Base-by-base conservation (phyloP, 2,797 vertebrate species). In the Galaxias olidus region DNA sequence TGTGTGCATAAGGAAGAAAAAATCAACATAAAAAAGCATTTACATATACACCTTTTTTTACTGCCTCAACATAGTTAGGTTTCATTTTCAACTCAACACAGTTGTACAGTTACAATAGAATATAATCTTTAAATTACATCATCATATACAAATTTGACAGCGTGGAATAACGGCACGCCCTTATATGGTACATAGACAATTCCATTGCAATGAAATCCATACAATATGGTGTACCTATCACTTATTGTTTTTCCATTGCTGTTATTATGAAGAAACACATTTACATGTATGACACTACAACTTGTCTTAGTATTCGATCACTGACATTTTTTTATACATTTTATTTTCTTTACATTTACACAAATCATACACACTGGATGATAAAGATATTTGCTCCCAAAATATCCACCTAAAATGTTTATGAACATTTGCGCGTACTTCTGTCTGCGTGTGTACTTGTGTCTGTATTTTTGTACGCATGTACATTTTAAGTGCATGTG, bases 61-160 rank as follows among this genome's bases (percentile, higher is more conserved):
- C 87, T 89, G 87, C 85, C 86, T 90, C 85, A 90, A 89, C 84
- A 59, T 88, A 88, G 86, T 91, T 85, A 89, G 88, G 81, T 85
- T 84, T 91, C 76, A 73, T 86, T 87, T 63, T 87, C 87, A 91
- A 90, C 90, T 89, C 89, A 89, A 92, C 90, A 93, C 89, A 91
- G 88, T 92, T 91, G 88, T 91, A 93, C 92, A 92, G 89, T 88
- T 92, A 93, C 91, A 90, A 90, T 90, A 92, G 87, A 91, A 92
- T 91, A 91, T 91, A 88, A 88, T 91, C 86, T 91, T 91, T 92
- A 93, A 91, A 93, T 93, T 92, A 93, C 90, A 93, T 89, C 88
- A 88, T 93, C 91, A 93, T 94, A 89, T 94, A 93, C 91, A 93
- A 91, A 91, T 89, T 83, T 88, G 87, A 92, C 82, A 81, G 87